Base-by-base conservation (phyloP, 2,797 vertebrate species). In the Geranospiza caerulescens region DNA sequence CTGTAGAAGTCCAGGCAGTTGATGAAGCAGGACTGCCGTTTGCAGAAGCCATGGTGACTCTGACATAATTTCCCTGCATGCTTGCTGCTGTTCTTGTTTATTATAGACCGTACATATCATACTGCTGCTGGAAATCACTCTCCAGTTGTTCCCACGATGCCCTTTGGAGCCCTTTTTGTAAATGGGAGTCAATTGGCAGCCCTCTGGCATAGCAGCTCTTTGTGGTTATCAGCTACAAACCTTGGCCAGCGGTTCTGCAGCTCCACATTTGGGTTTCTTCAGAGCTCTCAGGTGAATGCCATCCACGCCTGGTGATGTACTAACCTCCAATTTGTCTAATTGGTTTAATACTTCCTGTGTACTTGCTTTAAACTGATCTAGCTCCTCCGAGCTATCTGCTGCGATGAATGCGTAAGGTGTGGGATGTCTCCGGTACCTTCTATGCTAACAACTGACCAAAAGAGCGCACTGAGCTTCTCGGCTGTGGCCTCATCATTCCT, bases 391-490 rank as follows among this genome's bases (percentile, higher is more conserved):
- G 17, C 12, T 64, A 2, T 38, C 66, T 59, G 12, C 47, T n/a
- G 34, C 0, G 0, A 47, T 44, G 38, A 36, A 40, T 9, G 3
- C 1, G 0, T 31, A 33, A 59, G 21, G 14, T 42, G 4, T 71
- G 34, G 42, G 21, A 33, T 82, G 33, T 56, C 29, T 82, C 38
- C 45, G 27, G 5, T 11, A 14, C 10, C 11, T 60, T 70, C 13
- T 66, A 6, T 44, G 25, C 27, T 25, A 36, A 16, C 5, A 31
- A 9, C 29, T 45, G 33, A 19, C 21, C 17, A 19, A 62, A 73
- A 55, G 26, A 38, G 33, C 14, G 2, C 5, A 7, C 4, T 36
- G 44, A 71, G 17, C 25, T 59, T 62, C 56, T 83, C 67, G 19
- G 6, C 15, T 71, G 16, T 55, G 68, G 47, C 27, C 11, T 76